A percentile compares a stretch with the other conserved stretches of the same genome.
phyloP scores from a whole-genome alignment of 2,113 vertebrate species.

The Rana temporaria region DNA sequence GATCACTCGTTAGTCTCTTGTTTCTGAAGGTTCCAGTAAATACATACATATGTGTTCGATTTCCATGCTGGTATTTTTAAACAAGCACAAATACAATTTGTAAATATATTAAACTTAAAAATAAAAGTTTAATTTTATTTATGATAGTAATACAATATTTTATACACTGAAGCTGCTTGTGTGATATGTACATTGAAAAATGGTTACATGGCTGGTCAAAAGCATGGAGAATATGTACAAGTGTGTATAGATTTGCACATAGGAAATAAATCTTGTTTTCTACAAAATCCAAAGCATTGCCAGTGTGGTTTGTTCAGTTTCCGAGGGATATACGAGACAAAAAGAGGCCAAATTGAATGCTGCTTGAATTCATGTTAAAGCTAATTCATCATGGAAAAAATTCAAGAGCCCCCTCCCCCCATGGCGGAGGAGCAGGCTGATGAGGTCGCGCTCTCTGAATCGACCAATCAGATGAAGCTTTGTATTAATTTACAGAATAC shows the following conservation, averaged over 20 bases:
- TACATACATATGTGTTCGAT: slow-evolving; percentile 69
- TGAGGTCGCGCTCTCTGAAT: too few relatives aligned
- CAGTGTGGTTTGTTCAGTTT: slow-evolving; percentile 3
- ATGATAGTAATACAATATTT: slow-evolving; percentile 97
- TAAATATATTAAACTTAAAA: slow-evolving; percentile 77
- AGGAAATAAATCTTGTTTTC: slow-evolving; percentile 36
- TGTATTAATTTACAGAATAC: too few relatives aligned
- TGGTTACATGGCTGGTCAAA: slow-evolving; percentile 1
- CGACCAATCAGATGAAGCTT: too few relatives aligned
- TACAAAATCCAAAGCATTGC: neutral
- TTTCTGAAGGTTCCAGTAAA: slow-evolving; percentile 72
- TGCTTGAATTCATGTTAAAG: too few relatives aligned
- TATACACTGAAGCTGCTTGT: slow-evolving; percentile 77
- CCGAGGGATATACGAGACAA: too few relatives aligned
- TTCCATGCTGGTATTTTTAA: slow-evolving; percentile 84
- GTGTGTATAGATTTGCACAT: slow-evolving; percentile 10
- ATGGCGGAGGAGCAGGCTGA: too few relatives aligned
- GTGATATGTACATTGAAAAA: slow-evolving; percentile 20
- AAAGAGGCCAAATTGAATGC: too few relatives aligned
- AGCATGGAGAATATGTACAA: slow-evolving; percentile 27
- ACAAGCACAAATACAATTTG: slow-evolving; percentile 95
- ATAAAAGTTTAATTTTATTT: slow-evolving; percentile 87
- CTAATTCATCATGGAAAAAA: too few relatives aligned
- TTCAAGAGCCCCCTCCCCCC: too few relatives aligned
- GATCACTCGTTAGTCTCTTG: slow-evolving; percentile 62